Evolutionary conservation across 1,140 invertebrate genomes (phyloP).

Genomic region (Cydia amplana): DNA sequence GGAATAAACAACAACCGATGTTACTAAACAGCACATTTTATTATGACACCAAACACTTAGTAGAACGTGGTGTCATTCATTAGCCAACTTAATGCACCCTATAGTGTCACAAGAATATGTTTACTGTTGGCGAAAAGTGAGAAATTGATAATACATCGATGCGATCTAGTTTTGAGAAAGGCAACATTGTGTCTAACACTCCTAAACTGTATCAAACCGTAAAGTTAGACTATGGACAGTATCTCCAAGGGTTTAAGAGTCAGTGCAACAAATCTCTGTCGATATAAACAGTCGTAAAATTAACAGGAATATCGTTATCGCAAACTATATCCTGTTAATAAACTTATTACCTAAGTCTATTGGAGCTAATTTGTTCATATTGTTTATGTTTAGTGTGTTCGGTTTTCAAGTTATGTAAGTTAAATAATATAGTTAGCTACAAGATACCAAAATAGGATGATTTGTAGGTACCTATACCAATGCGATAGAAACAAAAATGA

Average conservation of each 20-base stretch:
- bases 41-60: conserved; percentile 4
- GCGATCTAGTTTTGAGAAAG: conserved; percentile 8
- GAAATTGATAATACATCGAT: neutral
- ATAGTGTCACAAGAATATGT: neutral
- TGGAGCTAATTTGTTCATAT: neutral
- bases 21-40: neutral
- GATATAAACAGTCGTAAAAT: neutral
- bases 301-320: neutral
- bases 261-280: neutral
- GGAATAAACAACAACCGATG: neutral
- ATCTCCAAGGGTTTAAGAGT: neutral
- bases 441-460: too few species aligned
- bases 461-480: too few species aligned
- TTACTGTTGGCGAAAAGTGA: neutral
- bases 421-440: neutral
- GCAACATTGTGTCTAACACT: neutral
- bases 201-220: conserved; percentile 2
- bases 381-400: neutral
- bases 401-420: neutral
- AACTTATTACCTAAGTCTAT: neutral
- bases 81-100: neutral
- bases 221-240: neutral
- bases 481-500: too few species aligned
- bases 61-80: neutral
- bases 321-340: neutral